These are phyloP conservation scores for Istiophorus platypterus DNA, from an alignment of 2,113 vertebrate species.

Conservation along the genomic window DNA sequence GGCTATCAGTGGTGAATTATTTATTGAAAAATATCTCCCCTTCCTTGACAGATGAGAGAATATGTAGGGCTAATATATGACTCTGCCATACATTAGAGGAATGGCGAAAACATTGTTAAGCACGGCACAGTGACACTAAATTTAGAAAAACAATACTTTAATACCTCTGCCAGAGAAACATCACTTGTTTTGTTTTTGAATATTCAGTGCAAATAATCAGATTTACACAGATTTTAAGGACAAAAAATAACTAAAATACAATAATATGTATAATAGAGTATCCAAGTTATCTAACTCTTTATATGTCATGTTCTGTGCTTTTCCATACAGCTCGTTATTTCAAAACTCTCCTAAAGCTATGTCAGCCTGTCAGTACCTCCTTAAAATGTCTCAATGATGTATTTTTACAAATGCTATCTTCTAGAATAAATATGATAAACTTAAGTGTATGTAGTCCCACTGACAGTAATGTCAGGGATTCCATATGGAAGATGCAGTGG, in stretches of 20 bases:
- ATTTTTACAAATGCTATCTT: conserved; percentile 5
- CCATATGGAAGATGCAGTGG: background rate
- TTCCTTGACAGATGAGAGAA: conserved; percentile 73
- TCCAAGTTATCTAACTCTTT: background rate
- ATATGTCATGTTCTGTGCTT: background rate
- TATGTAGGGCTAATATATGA: conserved; percentile 64
- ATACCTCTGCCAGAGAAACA: background rate
- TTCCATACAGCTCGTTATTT: conserved; percentile 10
- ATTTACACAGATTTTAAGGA: conserved; percentile 4
- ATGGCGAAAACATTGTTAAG: conserved; percentile 43
- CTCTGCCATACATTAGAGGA: conserved; percentile 25
- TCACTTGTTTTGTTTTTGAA: background rate
- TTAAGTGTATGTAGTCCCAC: conserved; percentile 7
- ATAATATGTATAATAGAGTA: background rate
- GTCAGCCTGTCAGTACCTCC: conserved; percentile 17
- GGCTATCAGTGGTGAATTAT: conserved; percentile 83
- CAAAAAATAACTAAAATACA: background rate
- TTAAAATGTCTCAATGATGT: conserved; percentile 18
- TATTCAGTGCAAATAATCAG: background rate
- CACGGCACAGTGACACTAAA: background rate
- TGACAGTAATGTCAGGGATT: conserved; percentile 11
- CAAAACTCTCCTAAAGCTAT: conserved; percentile 10
- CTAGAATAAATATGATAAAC: conserved; percentile 32
- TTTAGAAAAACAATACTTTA: background rate
- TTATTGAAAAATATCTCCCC: conserved; percentile 78